Percentiles rank a stretch among this genome's conserved stretches.
These are phyloP conservation scores for Megalurothrips usitatus DNA, from an alignment of 2,888 invertebrate genomes.

Conservation along the genomic window DNA sequence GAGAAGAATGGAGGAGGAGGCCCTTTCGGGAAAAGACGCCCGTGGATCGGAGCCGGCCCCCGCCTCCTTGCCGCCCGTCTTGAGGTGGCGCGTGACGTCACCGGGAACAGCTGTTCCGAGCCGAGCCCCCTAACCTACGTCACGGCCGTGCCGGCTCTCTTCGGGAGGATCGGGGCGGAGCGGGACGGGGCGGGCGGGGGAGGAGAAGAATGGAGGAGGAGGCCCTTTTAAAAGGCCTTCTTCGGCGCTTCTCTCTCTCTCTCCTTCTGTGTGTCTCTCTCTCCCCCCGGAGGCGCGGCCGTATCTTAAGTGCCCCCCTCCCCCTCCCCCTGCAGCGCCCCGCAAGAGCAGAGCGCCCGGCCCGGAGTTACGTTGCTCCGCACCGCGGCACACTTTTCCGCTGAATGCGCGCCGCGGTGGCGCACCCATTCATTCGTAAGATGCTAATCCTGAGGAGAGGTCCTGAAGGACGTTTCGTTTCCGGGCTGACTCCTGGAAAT, in stretches of 20 bases:
- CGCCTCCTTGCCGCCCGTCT: not conserved
- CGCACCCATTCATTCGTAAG: not conserved
- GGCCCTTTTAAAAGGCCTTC: not conserved
- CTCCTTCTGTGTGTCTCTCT: too few relatives aligned
- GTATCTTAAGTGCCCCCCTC: not conserved
- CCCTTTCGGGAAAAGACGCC: not conserved
- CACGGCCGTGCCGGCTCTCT: not conserved
- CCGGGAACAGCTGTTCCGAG: not conserved
- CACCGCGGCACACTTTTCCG: not conserved
- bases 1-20: not conserved
- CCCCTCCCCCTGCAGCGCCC: not conserved
- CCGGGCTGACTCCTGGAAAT: not conserved
- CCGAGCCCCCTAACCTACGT: not conserved
- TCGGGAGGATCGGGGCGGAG: not conserved
- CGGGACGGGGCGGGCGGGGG: not conserved
- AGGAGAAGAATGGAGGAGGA: not conserved
- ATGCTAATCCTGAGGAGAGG: constrained; percentile 11
- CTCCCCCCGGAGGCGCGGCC: not conserved
- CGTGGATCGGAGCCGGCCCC: not conserved
- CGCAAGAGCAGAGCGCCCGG: too few relatives aligned
- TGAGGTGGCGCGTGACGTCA: not conserved
- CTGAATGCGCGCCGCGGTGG: not conserved
- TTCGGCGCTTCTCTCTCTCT: not conserved
- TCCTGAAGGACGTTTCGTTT: constrained; percentile 11
- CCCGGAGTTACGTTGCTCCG: too few relatives aligned